Evolutionary conservation across 2,888 invertebrate species (phyloP).

Genomic region (Allophyes oxyacanthae): DNA sequence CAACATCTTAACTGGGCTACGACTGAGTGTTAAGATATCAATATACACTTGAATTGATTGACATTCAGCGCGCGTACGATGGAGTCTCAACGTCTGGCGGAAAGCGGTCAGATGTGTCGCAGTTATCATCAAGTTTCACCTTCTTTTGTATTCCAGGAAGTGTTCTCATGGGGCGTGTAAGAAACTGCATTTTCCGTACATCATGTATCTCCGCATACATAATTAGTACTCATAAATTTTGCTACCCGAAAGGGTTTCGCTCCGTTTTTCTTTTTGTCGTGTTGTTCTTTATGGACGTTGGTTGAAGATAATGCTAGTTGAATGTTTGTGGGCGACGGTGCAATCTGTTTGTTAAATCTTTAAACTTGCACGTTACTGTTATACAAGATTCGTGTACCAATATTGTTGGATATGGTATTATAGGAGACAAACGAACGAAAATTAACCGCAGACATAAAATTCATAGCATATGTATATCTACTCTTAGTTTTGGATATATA

Average conservation of each 20-base stretch:
- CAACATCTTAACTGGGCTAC: not conserved
- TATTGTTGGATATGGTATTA: conserved; percentile 15
- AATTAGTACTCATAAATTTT: conserved; percentile 43
- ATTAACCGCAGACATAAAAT: no score
- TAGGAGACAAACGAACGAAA: no score
- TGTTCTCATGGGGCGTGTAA: conserved; percentile 54
- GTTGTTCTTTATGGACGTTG: conserved; percentile 4
- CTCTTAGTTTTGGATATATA: no score
- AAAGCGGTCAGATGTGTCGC: conserved; percentile 70
- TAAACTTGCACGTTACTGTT: conserved; percentile 24
- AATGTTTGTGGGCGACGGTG: conserved; percentile 30
- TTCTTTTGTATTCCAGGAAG: conserved; percentile 79
- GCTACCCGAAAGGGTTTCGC: conserved; percentile 11
- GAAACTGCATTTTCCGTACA: conserved; percentile 74
- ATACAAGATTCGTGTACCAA: conserved; percentile 8
- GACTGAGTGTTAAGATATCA: conserved; percentile 30
- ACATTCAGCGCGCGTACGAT: conserved; percentile 55
- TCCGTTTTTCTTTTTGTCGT: conserved; percentile 2
- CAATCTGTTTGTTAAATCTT: conserved; percentile 44
- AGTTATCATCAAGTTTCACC: conserved; percentile 74
- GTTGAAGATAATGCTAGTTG: conserved; percentile 15
- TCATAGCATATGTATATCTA: no score
- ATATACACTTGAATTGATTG: conserved; percentile 42
- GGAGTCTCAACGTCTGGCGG: conserved; percentile 58
- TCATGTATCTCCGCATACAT: conserved; percentile 40